phyloP scores from a whole-genome alignment of 2,113 vertebrate species.

The Muntiacus reevesi region DNA sequence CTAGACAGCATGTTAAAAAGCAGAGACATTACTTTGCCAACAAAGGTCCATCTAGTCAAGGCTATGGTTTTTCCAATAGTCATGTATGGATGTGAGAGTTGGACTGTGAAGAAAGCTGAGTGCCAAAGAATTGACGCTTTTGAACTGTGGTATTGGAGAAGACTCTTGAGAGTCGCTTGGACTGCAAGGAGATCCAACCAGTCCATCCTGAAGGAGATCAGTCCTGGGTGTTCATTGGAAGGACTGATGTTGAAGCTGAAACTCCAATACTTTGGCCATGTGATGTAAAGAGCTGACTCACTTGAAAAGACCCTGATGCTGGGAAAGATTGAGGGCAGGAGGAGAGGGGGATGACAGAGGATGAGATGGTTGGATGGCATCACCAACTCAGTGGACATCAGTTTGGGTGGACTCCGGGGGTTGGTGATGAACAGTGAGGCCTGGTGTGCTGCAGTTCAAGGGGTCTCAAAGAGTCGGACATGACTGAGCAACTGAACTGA shows the following conservation, averaged over 20 bases:
- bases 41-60: background rate
- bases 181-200: background rate
- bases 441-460: background rate
- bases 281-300: background rate
- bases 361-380: background rate
- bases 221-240: background rate
- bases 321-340: background rate
- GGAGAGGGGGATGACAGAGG: background rate
- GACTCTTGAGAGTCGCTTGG: background rate
- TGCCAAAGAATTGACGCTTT: background rate
- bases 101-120: background rate
- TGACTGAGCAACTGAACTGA: background rate
- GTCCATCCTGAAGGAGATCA: background rate
- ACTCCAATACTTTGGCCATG: rapidly evolving
- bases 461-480: background rate
- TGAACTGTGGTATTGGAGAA: background rate
- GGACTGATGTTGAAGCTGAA: background rate
- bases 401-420: background rate
- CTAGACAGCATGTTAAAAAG: too few relatives aligned
- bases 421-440: background rate
- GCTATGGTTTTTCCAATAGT: background rate
- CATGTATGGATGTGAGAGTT: background rate
- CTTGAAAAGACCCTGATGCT: background rate
- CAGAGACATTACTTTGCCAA: too few relatives aligned
- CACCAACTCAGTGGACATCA: background rate